Base-by-base conservation (phyloP, 2,888 invertebrate genomes). In the Dasypolia templi region DNA sequence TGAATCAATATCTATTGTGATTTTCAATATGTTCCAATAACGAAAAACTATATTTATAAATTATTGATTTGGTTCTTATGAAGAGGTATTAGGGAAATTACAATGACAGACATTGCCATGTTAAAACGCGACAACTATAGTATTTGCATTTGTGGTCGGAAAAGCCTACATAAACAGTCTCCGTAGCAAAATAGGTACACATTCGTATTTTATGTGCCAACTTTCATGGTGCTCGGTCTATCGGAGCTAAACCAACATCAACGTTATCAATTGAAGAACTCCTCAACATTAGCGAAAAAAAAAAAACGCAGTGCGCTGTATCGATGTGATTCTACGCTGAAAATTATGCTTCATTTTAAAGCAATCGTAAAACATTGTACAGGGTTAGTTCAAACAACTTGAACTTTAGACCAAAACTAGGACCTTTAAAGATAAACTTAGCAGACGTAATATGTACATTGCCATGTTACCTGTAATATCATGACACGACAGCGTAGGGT, bases 271-370 rank as follows among this genome's bases (percentile, higher is more conserved):
- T 35, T 56, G 6, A 78, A 61, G n/a, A 35, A 35, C 26, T 14
- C 29, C 12, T 42, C 26, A 11, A 3, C 26, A 26, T 51, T n/a
- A 44, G 17, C 12, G 0, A 44, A 44, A 39, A 44, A 19, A 35
- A 44, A n/a, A n/a, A 44, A 53, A 51, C 59, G 82, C 82, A 78
- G 9, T 81, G 67, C 66, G 77, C 81, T 39, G 42, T 55, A 66
- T 81, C 61, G 77, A 81, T 61, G 66, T 75, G 63, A 58, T 58
- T 59, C 62, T 53, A n/a, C 63, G 62, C 66, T 58, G 46, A 62
- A 74, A 44, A 56, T 32, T 51, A 11, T 56, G 39, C 26, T 65
- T 42, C 19, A 26, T 56, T 81, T 75, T 32, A 53, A 66, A 62
- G 26, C 46, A 49, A 29, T 53, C 29, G 32, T 55, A 42, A 39